Conservation (phyloP, 2,113 vertebrate genomes). For the Zapornia atra region DNA sequence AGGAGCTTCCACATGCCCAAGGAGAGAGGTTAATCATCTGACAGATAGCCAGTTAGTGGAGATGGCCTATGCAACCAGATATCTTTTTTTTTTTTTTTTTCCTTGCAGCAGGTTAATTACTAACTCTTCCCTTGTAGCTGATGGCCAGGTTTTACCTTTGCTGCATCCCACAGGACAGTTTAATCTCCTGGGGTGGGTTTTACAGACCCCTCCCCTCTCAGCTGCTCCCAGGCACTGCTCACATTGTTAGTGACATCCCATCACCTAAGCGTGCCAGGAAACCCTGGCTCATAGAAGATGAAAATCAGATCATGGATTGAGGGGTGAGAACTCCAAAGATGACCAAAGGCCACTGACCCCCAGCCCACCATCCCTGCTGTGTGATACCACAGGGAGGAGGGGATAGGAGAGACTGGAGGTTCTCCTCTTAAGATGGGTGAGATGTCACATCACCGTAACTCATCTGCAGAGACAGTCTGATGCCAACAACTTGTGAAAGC, state of each 20-base stretch:
- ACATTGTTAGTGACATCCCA: background rate
- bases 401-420: background rate
- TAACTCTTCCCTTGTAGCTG: background rate
- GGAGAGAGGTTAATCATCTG: background rate
- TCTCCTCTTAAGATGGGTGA: background rate
- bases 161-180: background rate
- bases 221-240: too few species aligned
- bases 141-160: background rate
- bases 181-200: background rate
- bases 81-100: background rate
- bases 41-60: background rate
- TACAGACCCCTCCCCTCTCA: fast-evolving
- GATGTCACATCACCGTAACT: background rate
- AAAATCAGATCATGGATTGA: background rate
- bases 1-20: background rate
- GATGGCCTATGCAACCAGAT: background rate
- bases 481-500: background rate
- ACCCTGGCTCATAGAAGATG: fast-evolving
- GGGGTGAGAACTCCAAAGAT: background rate
- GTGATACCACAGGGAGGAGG: background rate
- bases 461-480: background rate
- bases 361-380: background rate
- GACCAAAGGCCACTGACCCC: fast-evolving
- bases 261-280: background rate
- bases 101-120: background rate